These are phyloP conservation scores for Nipponacmea schrenckii DNA, from an alignment of 2,888 invertebrate genomes.

Conservation along the genomic window DNA sequence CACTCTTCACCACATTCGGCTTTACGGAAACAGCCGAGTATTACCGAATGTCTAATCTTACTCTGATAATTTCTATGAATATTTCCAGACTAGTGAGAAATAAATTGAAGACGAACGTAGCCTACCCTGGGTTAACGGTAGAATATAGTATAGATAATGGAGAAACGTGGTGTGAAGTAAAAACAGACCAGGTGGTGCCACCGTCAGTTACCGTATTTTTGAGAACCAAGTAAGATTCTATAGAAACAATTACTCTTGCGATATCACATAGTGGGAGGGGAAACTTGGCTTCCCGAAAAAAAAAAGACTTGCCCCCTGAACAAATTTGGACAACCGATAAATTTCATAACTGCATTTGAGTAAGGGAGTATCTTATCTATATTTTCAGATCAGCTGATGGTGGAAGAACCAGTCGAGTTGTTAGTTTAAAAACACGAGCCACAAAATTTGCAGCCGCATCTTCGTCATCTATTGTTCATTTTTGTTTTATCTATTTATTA, in stretches of 20 bases:
- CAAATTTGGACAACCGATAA: too few species aligned
- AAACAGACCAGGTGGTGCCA: neutral
- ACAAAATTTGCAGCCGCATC: neutral
- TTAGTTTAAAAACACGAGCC: slow-evolving; percentile 1
- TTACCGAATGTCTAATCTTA: too few species aligned
- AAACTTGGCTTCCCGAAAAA: too few species aligned
- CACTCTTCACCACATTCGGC: too few species aligned
- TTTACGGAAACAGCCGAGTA: too few species aligned
- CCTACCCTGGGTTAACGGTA: slow-evolving; percentile 40
- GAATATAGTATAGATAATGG: slow-evolving; percentile 36
- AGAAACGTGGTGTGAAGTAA: slow-evolving; percentile 30
- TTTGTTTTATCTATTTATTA: neutral
- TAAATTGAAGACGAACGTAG: slow-evolving; percentile 36
- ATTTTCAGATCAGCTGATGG: slow-evolving; percentile 12
- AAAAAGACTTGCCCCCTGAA: too few species aligned
- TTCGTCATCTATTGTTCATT: neutral
- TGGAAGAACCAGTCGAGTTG: slow-evolving; percentile 12
- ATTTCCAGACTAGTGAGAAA: slow-evolving; percentile 33
- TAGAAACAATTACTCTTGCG: too few species aligned
- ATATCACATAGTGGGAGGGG: too few species aligned
- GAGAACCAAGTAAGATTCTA: neutral
- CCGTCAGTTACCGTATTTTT: neutral
- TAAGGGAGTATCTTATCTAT: too few species aligned
- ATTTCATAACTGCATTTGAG: too few species aligned
- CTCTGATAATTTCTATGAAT: too few species aligned